Evolutionary conservation across 1,140 invertebrate species (phyloP).

Genomic region (Drosophila santomea): DNA sequence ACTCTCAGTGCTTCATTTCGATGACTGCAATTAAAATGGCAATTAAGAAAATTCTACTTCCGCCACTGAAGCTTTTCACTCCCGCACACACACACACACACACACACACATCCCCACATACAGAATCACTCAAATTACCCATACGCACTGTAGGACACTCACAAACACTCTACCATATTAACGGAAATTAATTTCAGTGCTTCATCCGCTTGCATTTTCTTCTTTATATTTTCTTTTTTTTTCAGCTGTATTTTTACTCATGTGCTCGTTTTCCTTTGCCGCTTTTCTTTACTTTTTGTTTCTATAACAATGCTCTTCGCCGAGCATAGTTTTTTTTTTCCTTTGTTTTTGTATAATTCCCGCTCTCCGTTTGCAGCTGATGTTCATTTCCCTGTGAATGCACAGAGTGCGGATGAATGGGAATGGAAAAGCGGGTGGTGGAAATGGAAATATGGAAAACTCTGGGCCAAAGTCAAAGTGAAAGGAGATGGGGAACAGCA

Average conservation of each 20-base stretch:
- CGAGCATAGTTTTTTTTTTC: constrained; percentile 40
- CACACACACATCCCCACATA: background rate
- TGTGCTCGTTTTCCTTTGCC: constrained; percentile 34
- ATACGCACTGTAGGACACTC: constrained; percentile 22
- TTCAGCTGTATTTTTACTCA: constrained; percentile 8
- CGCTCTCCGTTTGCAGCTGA: constrained; percentile 49
- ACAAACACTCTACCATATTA: constrained; percentile 48
- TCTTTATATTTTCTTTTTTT: background rate
- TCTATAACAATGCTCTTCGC: constrained; percentile 50
- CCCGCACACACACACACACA: background rate
- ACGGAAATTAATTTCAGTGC: constrained; percentile 71
- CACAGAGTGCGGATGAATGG: constrained; percentile 57
- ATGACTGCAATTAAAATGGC: constrained; percentile 62
- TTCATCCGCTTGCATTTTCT: constrained; percentile 34
- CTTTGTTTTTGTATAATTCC: constrained; percentile 39
- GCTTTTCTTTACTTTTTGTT: constrained; percentile 34
- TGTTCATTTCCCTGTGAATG: constrained; percentile 71
- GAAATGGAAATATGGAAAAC: constrained; percentile 41
- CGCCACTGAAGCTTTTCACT: constrained; percentile 38
- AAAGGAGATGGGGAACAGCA: constrained; percentile 38
- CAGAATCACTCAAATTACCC: constrained; percentile 10
- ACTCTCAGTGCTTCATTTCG: constrained; percentile 20
- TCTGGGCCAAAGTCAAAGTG: constrained; percentile 53
- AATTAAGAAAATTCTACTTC: constrained; percentile 66
- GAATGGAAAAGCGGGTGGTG: constrained; percentile 24